These are phyloP conservation scores for Bos taurus DNA, from an alignment of 2,113 vertebrate species.

Conservation along the genomic window ARS-UCD2.0 NC_037354.1:40906001-40906500, in stretches of 20 bases:
- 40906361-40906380: background rate
- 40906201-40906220: background rate
- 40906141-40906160: background rate
- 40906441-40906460: background rate
- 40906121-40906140: background rate
- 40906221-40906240: background rate
- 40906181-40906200: background rate
- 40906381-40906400: background rate
- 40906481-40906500: background rate
- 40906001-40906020: background rate
- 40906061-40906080: background rate
- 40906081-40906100: background rate
- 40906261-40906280: background rate
- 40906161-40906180: background rate
- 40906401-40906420: background rate
- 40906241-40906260: background rate
- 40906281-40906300: background rate
- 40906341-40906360: fast-evolving
- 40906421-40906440: too few relatives aligned
- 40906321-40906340: background rate
- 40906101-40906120: background rate
- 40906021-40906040: background rate
- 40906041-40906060: background rate
- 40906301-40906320: background rate
- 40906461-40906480: background rate